Evolutionary conservation across 2,113 vertebrate genomes (phyloP).

Genomic region (Strigops habroptila): DNA sequence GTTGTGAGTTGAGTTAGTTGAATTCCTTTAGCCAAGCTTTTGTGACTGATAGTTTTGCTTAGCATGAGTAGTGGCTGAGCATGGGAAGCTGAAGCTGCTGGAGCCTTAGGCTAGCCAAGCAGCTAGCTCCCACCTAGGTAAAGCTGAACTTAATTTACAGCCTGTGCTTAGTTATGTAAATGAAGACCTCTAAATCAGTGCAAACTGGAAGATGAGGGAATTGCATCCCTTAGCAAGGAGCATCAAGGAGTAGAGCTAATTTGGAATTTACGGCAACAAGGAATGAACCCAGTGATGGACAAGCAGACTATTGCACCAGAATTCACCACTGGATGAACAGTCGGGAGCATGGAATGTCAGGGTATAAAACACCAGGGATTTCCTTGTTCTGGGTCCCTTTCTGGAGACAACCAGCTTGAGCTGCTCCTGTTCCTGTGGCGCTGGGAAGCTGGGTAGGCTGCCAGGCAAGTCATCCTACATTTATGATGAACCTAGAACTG

Average conservation of each 20-base stretch:
- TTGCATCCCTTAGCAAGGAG: not conserved
- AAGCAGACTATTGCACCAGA: not conserved
- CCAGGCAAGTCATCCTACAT: not conserved
- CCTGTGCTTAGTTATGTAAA: not conserved
- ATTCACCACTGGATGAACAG: not conserved
- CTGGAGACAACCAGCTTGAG: not conserved
- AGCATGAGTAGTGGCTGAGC: not conserved
- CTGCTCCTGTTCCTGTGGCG: not conserved
- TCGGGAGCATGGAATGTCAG: not conserved
- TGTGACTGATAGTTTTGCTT: not conserved
- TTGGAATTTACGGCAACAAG: not conserved
- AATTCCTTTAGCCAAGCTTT: not conserved
- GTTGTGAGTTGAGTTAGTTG: not conserved
- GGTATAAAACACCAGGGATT: not conserved
- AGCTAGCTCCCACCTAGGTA: not conserved
- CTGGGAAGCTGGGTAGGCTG: fast-evolving
- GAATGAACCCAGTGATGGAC: not conserved
- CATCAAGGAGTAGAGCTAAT: not conserved
- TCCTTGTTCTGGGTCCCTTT: not conserved
- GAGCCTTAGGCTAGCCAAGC: not conserved
- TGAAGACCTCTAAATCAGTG: not conserved
- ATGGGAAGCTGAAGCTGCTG: not conserved
- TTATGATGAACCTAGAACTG: not conserved
- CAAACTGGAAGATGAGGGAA: not conserved
- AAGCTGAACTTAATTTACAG: not conserved